These are phyloP conservation scores for Anas platyrhynchos DNA, from an alignment of 2,113 vertebrate species.

Conservation along the genomic window DNA sequence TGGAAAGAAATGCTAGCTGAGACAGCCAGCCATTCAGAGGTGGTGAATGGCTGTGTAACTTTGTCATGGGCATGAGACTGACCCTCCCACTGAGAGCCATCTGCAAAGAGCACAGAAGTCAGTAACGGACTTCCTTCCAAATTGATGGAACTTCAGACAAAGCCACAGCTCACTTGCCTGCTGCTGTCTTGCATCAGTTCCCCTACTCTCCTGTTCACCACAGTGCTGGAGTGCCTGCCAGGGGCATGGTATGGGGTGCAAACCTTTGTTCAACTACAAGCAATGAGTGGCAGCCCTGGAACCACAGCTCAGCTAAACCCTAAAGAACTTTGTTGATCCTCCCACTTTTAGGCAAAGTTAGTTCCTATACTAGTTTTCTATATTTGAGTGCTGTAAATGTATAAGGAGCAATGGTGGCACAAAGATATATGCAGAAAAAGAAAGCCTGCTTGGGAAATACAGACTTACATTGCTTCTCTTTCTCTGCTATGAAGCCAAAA, in stretches of 20 bases:
- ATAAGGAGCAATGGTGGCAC: background rate
- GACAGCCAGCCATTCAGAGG: background rate
- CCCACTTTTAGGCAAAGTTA: background rate
- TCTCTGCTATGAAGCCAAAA: background rate
- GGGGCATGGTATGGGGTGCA: accelerated
- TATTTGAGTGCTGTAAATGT: background rate
- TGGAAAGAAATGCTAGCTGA: background rate
- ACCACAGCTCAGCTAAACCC: background rate
- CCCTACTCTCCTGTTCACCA: background rate
- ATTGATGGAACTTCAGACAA: background rate
- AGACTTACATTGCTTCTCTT: background rate
- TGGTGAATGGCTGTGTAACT: background rate
- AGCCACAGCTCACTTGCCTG: background rate
- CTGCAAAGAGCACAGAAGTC: background rate
- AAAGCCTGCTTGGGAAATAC: background rate
- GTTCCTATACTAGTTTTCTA: background rate
- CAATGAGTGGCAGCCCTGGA: background rate
- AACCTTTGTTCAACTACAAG: background rate
- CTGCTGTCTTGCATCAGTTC: background rate
- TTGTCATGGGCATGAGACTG: background rate
- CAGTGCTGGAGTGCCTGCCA: background rate
- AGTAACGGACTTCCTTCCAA: background rate
- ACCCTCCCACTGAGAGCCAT: background rate
- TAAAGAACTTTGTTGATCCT: background rate
- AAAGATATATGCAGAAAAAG: background rate